Evolutionary conservation across 2,113 vertebrate genomes (phyloP).

Genomic region (Seriola quinqueradiata): DNA sequence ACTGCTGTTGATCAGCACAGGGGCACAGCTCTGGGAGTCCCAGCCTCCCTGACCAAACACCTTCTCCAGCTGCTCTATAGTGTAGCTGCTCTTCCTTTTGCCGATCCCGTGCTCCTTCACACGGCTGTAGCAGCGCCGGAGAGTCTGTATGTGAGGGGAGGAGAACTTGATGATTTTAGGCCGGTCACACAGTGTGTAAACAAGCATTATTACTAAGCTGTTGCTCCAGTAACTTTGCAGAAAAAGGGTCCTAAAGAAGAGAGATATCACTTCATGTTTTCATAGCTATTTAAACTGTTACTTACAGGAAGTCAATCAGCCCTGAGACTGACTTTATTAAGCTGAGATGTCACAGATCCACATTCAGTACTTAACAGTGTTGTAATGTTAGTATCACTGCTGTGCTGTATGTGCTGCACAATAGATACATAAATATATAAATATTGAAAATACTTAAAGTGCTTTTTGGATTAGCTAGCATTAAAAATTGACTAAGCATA

Average conservation of each 20-base stretch:
- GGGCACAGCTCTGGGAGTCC: conserved; percentile 97
- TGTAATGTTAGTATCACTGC: too few species aligned
- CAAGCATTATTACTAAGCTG: too few species aligned
- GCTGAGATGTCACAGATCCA: too few species aligned
- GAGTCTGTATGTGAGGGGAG: conserved; percentile 84
- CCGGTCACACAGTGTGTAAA: too few species aligned
- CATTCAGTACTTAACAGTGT: too few species aligned
- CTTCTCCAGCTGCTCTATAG: conserved; percentile 98
- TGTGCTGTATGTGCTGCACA: not conserved
- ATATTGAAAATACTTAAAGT: not conserved
- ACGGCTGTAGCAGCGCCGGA: conserved; percentile 97
- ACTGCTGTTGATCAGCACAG: conserved; percentile 98
- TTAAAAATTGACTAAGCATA: not conserved
- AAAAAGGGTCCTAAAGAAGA: too few species aligned
- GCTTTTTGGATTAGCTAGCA: not conserved
- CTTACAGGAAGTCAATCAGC: not conserved
- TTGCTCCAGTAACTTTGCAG: too few species aligned
- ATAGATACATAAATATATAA: too few species aligned
- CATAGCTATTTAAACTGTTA: not conserved
- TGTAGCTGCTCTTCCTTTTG: conserved; percentile 99
- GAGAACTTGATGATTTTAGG: too few species aligned
- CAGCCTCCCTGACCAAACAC: conserved; percentile 99
- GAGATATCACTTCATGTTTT: not conserved
- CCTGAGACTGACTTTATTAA: too few species aligned
- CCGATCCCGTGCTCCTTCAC: conserved; percentile 98